phyloP scores from a whole-genome alignment of 2,888 invertebrate genomes.

The Theodoxus fluviatilis region DNA sequence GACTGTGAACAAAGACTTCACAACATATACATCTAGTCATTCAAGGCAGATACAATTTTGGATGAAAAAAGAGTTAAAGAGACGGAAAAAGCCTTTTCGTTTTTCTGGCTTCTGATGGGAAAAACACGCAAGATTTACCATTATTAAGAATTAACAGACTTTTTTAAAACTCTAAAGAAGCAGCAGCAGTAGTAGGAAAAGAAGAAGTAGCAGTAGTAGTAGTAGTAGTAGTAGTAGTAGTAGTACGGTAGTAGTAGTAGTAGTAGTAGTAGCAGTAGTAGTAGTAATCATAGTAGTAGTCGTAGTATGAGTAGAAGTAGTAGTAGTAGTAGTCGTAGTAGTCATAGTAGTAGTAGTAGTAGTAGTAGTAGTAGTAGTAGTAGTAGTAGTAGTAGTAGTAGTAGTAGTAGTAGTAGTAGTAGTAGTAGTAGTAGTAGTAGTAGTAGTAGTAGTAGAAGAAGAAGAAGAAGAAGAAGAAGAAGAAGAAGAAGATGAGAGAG shows the following conservation, averaged over 20 bases:
- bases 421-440: conserved; percentile 1
- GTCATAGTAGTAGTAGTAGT: background rate
- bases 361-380: background rate
- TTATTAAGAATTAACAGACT: too few species aligned
- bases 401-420: conserved; percentile 1
- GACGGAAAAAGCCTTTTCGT: too few species aligned
- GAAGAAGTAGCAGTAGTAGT: conserved; percentile 1
- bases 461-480: background rate
- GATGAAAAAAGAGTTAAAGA: too few species aligned
- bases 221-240: background rate
- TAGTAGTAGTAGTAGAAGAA: background rate
- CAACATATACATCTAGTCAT: too few species aligned
- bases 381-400: background rate
- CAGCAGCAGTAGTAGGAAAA: background rate
- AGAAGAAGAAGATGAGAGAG: background rate
- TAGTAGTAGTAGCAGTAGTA: background rate
- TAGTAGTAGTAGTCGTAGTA: background rate
- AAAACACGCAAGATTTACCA: too few species aligned
- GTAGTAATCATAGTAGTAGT: background rate
- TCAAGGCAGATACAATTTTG: too few species aligned
- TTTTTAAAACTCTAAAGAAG: too few species aligned
- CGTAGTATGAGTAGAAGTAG: background rate
- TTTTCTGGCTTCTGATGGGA: too few species aligned
- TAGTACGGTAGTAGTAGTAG: background rate
- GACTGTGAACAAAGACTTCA: too few species aligned